Conservation (phyloP, 2,797 vertebrate genomes). For the Syndactyla subalaris region DNA sequence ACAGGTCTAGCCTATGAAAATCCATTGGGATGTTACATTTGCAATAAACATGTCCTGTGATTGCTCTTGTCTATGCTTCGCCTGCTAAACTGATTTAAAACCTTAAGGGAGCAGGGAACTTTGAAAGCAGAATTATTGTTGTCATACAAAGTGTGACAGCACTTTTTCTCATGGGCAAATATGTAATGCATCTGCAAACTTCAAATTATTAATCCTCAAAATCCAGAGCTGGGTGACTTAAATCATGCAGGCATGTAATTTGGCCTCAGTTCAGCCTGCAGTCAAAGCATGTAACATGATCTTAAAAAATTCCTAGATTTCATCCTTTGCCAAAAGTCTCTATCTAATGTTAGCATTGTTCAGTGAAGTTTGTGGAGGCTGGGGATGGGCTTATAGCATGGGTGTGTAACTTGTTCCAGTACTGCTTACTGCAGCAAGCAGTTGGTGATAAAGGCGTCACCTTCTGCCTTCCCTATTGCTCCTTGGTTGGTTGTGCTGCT, state of each 20-base stretch:
- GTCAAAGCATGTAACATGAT: background rate
- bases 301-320: background rate
- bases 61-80: background rate
- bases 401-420: background rate
- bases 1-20: background rate
- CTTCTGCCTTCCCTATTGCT: fast-evolving
- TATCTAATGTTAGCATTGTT: background rate
- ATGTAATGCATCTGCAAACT: background rate
- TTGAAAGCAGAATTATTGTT: background rate
- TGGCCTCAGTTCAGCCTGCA: background rate
- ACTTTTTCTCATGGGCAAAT: background rate
- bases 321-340: background rate
- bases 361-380: background rate
- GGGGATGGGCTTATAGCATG: background rate
- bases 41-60: background rate
- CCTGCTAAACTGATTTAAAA: background rate
- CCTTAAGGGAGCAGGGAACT: background rate
- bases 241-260: background rate
- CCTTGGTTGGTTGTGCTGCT: fast-evolving
- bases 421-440: background rate
- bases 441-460: background rate
- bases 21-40: background rate
- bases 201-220: background rate
- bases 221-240: background rate
- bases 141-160: background rate